Evolutionary conservation across 2,113 vertebrate genomes (phyloP), one percentile per base, ranked within the genome.

Genomic region (Chaenocephalus aceratus): DNA sequence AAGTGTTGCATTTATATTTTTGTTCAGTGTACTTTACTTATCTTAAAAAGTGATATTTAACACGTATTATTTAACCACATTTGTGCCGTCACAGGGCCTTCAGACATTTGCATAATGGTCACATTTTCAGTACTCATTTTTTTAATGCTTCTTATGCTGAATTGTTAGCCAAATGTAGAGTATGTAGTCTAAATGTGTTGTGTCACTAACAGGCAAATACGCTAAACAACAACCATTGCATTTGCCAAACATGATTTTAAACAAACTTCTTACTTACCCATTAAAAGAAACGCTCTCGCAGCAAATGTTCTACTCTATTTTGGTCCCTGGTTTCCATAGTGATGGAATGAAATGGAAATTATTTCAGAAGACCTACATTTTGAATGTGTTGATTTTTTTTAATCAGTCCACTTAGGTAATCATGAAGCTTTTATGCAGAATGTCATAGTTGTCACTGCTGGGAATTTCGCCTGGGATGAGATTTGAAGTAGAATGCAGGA

Each of bases 301-400:
- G 75, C 63, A 73, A 64, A 81, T 84, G 80, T 80, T 69, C 54
- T n/a, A 74, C 65, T 82, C 83, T 85, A 80, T 85, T 89, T 86
- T 86, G 61, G 87, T 87, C 82, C 78, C 18, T 82, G 80, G 90
- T 93, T 93, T 90, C 90, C 86, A 93, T 93, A 89, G 91, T 21
- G 77, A 91, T 91, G 60, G 67, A 69, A 74, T 83, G 72, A 85
- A 87, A 85, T 77, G 63, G 75, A 87, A 83, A 83, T 85, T 15
- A 86, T 84, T 77, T 80, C 82, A 70, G 64, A 62, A 82, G 72
- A 86, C 79, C 87, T 84, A 85, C 78, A 83, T 87, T 84, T 41
- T 79, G 70, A 63, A 80, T 83, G 65, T 82, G 85, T 87, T 81
- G 69, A 77, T 16, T 49, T 65, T 68, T 51, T 23, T 72, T 0